Evolutionary conservation across 2,113 vertebrate species (phyloP).

Genomic region (Cisticola juncidis): DNA sequence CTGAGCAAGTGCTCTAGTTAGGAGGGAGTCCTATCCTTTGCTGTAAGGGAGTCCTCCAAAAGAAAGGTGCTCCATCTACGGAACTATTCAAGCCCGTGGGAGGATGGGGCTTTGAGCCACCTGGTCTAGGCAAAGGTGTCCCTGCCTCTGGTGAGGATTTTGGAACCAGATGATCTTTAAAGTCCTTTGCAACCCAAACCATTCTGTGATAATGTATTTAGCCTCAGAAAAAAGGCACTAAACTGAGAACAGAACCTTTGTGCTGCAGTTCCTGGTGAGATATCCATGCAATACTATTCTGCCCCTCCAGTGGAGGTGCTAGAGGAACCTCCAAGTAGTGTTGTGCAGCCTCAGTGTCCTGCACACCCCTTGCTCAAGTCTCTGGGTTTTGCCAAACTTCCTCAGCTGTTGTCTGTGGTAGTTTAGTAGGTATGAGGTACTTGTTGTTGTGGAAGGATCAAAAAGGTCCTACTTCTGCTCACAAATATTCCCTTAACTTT

Average conservation of each 20-base stretch:
- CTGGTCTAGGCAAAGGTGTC: neutral
- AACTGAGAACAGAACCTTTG: neutral
- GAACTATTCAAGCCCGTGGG: neutral
- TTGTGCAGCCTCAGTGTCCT: fast-evolving
- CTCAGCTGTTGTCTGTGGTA: neutral
- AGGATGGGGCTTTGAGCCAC: neutral
- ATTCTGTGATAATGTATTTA: neutral
- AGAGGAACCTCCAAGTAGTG: neutral
- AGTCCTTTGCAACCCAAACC: neutral
- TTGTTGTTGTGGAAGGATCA: neutral
- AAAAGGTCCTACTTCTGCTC: neutral
- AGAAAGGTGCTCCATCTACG: neutral
- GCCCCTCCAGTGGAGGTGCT: neutral
- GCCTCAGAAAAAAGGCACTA: neutral
- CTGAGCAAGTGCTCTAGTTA: neutral
- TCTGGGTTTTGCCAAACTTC: neutral
- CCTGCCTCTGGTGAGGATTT: neutral
- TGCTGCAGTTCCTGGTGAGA: neutral
- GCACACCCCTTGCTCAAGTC: fast-evolving
- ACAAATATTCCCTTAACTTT: neutral
- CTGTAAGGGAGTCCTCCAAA: neutral
- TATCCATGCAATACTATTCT: fast-evolving
- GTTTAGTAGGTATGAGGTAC: neutral
- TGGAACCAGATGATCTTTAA: neutral
- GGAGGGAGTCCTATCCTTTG: neutral